Percentiles rank a stretch among this genome's conserved stretches.
Evolutionary conservation across 2,888 invertebrate species (phyloP).

Genomic region (Xestobium rufovillosum): DNA sequence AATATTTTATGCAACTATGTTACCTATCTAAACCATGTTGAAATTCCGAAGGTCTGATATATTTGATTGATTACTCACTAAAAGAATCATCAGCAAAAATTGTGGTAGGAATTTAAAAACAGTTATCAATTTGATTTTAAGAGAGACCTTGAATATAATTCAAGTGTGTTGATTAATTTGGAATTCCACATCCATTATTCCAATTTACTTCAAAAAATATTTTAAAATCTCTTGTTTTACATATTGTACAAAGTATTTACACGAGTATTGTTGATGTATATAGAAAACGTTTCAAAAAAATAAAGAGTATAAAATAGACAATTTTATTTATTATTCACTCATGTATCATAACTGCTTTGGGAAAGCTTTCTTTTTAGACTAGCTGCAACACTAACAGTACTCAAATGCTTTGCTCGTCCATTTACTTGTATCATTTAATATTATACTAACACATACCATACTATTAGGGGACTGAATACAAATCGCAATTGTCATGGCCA

Average conservation of each 20-base stretch:
- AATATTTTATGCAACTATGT: too few species aligned
- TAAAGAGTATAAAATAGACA: conserved; percentile 4
- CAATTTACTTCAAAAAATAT: conserved; percentile 7
- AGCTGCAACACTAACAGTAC: conserved; percentile 39
- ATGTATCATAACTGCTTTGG: too few species aligned
- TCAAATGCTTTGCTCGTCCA: conserved; percentile 26
- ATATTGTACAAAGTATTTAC: conserved; percentile 5
- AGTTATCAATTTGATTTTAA: too few species aligned
- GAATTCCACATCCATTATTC: conserved; percentile 1
- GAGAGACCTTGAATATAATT: too few species aligned
- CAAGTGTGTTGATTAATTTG: conserved; percentile 19
- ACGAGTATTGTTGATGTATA: conserved; percentile 13
- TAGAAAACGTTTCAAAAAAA: conserved; percentile 5
- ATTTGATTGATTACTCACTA: too few species aligned
- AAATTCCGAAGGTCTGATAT: too few species aligned
- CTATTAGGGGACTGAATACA: background rate
- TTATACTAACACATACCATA: background rate
- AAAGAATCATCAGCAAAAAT: too few species aligned
- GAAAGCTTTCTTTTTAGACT: conserved; percentile 3
- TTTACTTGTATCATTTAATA: background rate
- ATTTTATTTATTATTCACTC: too few species aligned
- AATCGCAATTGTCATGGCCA: background rate
- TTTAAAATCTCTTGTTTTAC: conserved; percentile 8
- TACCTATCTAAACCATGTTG: too few species aligned
- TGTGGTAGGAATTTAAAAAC: too few species aligned